Evolutionary conservation across 2,113 vertebrate genomes (phyloP), one percentile per base, ranked within the genome.

Genomic region (Carassius carassius): DNA sequence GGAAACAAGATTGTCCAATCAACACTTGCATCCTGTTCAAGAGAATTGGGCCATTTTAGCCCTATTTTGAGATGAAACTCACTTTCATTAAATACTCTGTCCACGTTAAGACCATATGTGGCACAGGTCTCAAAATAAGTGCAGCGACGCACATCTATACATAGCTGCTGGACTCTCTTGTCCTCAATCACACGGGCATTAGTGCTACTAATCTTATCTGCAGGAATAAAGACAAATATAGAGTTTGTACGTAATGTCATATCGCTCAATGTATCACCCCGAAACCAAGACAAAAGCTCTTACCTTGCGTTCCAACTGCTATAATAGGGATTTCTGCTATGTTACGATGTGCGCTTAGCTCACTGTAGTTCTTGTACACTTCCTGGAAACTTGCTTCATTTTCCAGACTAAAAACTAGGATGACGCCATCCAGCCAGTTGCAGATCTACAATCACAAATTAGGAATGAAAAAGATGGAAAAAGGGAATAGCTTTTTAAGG

Each of bases 331-430:
- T 85, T 88, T 98, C 96, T 0, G 92, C 25, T 32, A 95, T 32
- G n/a, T 94, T 92, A 0, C 95, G 95, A 76, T 96, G 92, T 35
- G 92, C 77, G 12, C 91, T 90, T 84, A 99, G 93, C 90, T 95
- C 95, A 60, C 92, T 92, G 44, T 96, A 97, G 70, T 96, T 93
- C 86, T 91, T 95, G 47, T 95, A 95, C 77, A 97, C 95, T 80
- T 98, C 96, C 94, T 97, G 93, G 87, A 99, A 99, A 83, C 96
- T 99, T 92, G 93, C 92, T 90, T 99, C 97, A 1, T 96, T 97
- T 92, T 99, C 98, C 94, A 99, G 92, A 88, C 98, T 99, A 90
- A 99, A 99, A 90, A 99, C 97, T 87, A 99, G 95, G 91, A 99
- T 94, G 79, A 98, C 94, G 0, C 96, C 97, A 60, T 99, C 98